Percentiles rank a stretch among this genome's conserved stretches.
These are phyloP conservation scores for Hofmannophila pseudospretella DNA, from an alignment of 2,888 invertebrate genomes.

Conservation along the genomic window DNA sequence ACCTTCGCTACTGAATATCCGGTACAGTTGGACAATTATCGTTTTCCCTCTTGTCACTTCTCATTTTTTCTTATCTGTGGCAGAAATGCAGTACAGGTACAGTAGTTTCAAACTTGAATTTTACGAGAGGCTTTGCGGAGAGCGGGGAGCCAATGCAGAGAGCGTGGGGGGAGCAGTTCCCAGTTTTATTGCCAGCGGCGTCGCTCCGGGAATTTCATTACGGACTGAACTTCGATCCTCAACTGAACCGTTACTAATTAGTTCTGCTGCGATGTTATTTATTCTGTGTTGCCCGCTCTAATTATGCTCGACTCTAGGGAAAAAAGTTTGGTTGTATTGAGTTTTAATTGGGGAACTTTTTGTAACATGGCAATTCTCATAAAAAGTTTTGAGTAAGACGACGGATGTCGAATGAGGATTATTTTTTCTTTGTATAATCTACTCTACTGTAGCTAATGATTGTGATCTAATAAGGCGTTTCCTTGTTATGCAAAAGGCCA, in stretches of 20 bases:
- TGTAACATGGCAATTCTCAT: neutral
- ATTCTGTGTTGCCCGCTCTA: conserved; percentile 31
- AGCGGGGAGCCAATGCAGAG: neutral
- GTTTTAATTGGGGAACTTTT: neutral
- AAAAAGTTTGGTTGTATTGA: neutral
- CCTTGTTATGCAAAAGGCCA: too few relatives aligned
- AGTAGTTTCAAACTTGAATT: conserved; percentile 16
- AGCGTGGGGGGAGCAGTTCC: conserved; percentile 5
- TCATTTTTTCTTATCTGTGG: neutral
- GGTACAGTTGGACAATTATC: too few relatives aligned
- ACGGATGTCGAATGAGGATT: too few relatives aligned
- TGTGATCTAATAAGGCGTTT: too few relatives aligned
- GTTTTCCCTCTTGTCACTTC: too few relatives aligned
- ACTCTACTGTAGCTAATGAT: too few relatives aligned
- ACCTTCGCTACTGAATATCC: too few relatives aligned
- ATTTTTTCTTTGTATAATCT: too few relatives aligned
- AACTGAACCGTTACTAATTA: conserved; percentile 46
- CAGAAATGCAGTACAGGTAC: conserved; percentile 14
- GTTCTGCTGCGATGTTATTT: conserved; percentile 40
- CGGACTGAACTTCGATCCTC: conserved; percentile 36
- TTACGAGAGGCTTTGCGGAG: conserved; percentile 11
- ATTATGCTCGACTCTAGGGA: conserved; percentile 22
- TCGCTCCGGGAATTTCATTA: conserved; percentile 48
- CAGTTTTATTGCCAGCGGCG: conserved; percentile 15
- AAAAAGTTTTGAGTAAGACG: too few relatives aligned